phyloP scores from a whole-genome alignment of 2,797 vertebrate genomes.

The Remorina albescens region DNA sequence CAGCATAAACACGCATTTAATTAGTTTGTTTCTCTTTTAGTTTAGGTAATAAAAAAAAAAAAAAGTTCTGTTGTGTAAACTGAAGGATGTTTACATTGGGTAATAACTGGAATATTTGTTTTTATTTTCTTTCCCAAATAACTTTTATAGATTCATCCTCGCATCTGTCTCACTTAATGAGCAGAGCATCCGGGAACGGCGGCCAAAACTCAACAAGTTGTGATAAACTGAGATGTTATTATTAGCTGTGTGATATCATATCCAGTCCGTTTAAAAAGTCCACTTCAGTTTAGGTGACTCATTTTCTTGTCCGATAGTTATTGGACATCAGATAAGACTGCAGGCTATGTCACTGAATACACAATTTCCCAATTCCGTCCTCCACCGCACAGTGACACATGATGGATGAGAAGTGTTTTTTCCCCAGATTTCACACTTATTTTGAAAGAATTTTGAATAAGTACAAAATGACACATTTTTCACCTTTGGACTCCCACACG shows the following conservation, averaged over 20 bases:
- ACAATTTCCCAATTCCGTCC: slow-evolving; percentile 44
- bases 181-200: neutral
- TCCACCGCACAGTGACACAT: slow-evolving; percentile 55
- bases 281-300: slow-evolving; percentile 31
- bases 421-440: slow-evolving; percentile 56
- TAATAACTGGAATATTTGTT: neutral
- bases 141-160: neutral
- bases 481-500: neutral
- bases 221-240: neutral
- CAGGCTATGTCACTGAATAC: slow-evolving; percentile 21
- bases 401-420: slow-evolving; percentile 21
- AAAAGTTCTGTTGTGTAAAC: too few relatives aligned
- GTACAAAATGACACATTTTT: neutral
- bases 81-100: slow-evolving; percentile 26
- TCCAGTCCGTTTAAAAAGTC: neutral
- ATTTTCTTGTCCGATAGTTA: slow-evolving; percentile 7
- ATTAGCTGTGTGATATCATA: neutral
- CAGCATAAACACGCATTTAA: too few relatives aligned
- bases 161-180: neutral
- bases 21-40: too few relatives aligned
- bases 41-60: too few relatives aligned
- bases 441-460: slow-evolving; percentile 25
- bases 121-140: neutral
- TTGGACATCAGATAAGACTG: neutral
- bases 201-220: neutral